phyloP scores from a whole-genome alignment of 2,113 vertebrate species.

The Crypturellus undulatus region DNA sequence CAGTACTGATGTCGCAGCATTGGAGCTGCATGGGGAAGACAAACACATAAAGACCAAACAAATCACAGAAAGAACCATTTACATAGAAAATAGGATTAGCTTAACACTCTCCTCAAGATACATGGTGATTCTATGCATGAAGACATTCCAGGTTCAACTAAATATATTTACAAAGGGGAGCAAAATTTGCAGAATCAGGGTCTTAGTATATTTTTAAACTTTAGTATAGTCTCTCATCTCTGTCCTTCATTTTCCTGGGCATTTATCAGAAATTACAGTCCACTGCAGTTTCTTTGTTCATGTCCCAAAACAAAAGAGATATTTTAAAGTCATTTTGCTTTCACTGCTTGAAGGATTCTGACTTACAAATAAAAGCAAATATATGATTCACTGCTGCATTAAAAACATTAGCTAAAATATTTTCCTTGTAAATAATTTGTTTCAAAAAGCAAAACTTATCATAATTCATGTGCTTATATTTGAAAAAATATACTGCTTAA shows the following conservation, averaged over 20 bases:
- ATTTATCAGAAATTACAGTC: background rate
- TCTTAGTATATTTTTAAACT: background rate
- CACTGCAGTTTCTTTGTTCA: slow-evolving; percentile 1
- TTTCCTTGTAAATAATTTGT: background rate
- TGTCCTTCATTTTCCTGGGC: background rate
- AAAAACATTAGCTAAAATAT: background rate
- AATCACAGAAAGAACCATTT: background rate
- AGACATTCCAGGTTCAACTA: background rate
- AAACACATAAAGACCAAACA: background rate
- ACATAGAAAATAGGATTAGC: background rate
- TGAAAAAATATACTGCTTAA: slow-evolving; percentile 16
- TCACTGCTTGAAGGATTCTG: background rate
- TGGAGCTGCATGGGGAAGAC: background rate
- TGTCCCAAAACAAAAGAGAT: background rate
- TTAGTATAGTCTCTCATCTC: background rate
- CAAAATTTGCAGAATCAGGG: background rate
- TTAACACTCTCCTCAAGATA: background rate
- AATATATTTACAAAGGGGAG: background rate
- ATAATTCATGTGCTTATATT: background rate
- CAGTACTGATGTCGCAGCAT: background rate
- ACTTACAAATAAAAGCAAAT: background rate
- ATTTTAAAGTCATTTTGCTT: background rate
- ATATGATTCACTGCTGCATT: background rate
- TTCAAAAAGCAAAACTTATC: background rate
- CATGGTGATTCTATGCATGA: background rate